A percentile compares a stretch with the other conserved stretches of the same genome.
Conservation (phyloP, 2,888 invertebrate species). For the Drosophila tanythrix region DNA sequence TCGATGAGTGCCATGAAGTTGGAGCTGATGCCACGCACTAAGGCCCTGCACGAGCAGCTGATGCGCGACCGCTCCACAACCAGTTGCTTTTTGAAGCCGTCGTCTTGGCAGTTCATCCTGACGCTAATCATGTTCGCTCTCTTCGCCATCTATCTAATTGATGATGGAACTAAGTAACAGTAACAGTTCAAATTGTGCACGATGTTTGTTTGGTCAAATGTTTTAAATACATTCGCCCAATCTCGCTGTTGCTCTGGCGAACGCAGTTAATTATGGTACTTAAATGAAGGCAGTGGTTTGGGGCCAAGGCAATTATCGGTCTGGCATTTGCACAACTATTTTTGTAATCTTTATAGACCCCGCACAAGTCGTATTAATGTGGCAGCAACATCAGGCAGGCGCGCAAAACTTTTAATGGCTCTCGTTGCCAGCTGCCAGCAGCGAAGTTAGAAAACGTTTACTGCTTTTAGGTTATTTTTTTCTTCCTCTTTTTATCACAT, state of each 20-base stretch:
- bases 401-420: conserved; percentile 71
- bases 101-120: conserved; percentile 1
- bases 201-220: conserved; percentile 6
- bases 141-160: neutral
- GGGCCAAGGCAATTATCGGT: conserved; percentile 65
- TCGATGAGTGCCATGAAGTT: neutral
- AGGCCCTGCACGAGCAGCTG: conserved; percentile 33
- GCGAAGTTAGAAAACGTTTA: conserved; percentile 52
- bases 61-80: conserved; percentile 7
- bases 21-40: conserved; percentile 40
- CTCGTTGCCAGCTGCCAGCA: conserved; percentile 65
- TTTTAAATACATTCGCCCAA: conserved; percentile 10
- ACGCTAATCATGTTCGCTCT: conserved; percentile 25
- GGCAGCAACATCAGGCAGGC: conserved; percentile 35
- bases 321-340: conserved; percentile 75
- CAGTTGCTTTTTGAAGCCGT: neutral
- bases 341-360: conserved; percentile 70
- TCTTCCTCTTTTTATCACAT: conserved; percentile 8
- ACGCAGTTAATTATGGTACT: conserved; percentile 35
- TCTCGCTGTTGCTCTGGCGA: neutral
- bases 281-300: conserved; percentile 22
- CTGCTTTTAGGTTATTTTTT: conserved; percentile 1
- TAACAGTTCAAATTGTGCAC: neutral
- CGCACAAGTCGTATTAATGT: conserved; percentile 52
- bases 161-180: neutral